Evolutionary conservation across 1,140 invertebrate species (phyloP).

Genomic region (Chionoecetes opilio): DNA sequence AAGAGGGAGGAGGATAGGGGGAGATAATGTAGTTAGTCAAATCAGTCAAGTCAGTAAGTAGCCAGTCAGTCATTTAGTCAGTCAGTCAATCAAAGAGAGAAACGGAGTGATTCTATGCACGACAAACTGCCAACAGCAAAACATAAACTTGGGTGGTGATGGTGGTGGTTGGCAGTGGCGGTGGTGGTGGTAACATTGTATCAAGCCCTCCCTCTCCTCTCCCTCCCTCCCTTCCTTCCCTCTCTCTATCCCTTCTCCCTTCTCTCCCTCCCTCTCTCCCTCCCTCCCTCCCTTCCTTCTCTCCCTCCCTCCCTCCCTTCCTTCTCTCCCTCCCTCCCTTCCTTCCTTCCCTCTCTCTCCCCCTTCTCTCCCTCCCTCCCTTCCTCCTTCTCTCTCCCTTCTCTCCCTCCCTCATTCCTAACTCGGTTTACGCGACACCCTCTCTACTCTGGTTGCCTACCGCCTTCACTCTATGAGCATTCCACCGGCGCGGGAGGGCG

Average conservation of each 20-base stretch:
- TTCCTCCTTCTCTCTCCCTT: conserved; percentile 3
- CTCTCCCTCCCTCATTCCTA: background rate
- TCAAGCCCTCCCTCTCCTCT: background rate
- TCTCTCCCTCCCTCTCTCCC: background rate
- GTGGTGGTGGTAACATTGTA: background rate
- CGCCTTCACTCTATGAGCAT: background rate
- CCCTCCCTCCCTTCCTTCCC: background rate
- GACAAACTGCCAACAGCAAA: background rate
- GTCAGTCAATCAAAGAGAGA: background rate
- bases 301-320: background rate
- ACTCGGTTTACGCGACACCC: too few relatives aligned
- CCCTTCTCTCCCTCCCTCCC: background rate
- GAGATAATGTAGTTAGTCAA: background rate
- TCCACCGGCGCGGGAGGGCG: too few relatives aligned
- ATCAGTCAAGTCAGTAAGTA: background rate
- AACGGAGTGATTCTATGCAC: background rate
- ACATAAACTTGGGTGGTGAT: too few relatives aligned
- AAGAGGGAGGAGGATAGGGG: background rate
- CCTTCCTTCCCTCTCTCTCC: background rate
- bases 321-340: background rate
- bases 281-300: background rate
- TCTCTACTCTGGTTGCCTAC: too few relatives aligned
- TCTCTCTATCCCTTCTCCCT: background rate
- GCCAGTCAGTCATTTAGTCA: background rate
- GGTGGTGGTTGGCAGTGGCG: background rate